These are phyloP conservation scores for Pristionchus mayeri DNA, from an alignment of 2,888 invertebrate genomes.

Conservation along the genomic window DNA sequence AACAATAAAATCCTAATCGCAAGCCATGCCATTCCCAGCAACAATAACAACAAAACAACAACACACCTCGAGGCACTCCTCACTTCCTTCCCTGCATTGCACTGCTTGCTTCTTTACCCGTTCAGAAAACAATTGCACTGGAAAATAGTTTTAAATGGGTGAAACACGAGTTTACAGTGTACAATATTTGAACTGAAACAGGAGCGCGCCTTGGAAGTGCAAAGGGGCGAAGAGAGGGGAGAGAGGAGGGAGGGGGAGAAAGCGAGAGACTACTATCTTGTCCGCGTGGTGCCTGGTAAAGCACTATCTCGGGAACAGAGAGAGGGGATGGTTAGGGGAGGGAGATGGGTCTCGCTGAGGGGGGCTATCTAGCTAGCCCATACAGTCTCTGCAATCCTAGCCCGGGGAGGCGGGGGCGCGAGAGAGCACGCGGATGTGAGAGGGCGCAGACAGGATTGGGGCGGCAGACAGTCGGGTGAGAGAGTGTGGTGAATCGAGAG, in stretches of 20 bases:
- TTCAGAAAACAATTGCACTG: background rate
- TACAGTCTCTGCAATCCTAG: background rate
- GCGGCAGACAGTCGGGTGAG: background rate
- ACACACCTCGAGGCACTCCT: background rate
- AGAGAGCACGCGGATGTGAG: background rate
- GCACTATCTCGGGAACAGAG: background rate
- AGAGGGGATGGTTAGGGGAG: background rate
- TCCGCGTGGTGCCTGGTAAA: background rate
- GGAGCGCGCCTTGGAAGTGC: background rate
- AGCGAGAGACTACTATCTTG: background rate
- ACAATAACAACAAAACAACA: background rate
- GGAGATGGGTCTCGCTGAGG: background rate
- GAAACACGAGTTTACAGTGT: background rate
- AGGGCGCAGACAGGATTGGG: background rate
- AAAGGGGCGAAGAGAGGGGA: background rate
- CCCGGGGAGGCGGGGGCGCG: background rate
- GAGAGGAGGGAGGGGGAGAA: background rate
- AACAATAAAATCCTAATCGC: background rate
- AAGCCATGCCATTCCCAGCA: background rate
- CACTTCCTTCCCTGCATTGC: conserved; percentile 8
- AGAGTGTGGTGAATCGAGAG: background rate
- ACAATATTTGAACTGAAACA: background rate
- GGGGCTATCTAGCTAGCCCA: background rate
- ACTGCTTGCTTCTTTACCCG: background rate
- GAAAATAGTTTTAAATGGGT: background rate